A percentile compares a stretch with the other conserved stretches of the same genome.
phyloP scores from a whole-genome alignment of 2,888 invertebrate species.

The Stenchaetothrips biformis region DNA sequence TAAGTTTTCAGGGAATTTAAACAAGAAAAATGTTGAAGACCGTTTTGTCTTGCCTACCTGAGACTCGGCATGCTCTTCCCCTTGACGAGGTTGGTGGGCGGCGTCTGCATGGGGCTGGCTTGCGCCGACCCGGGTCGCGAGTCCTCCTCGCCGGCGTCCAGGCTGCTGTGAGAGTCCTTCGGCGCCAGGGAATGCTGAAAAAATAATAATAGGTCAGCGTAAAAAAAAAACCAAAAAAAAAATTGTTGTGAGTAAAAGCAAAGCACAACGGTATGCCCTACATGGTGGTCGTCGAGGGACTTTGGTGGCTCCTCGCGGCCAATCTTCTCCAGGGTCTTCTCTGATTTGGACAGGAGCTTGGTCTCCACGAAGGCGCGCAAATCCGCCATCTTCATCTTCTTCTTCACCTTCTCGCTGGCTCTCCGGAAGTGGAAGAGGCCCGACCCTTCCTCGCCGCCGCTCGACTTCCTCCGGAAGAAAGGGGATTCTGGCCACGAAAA shows the following conservation, averaged over 20 bases:
- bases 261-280: too few species aligned
- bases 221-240: too few species aligned
- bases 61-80: slow-evolving; percentile 96
- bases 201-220: too few species aligned
- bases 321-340: slow-evolving; percentile 84
- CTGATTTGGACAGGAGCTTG: slow-evolving; percentile 83
- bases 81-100: slow-evolving; percentile 70
- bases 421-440: slow-evolving; percentile 52
- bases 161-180: slow-evolving; percentile 75
- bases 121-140: slow-evolving; percentile 65
- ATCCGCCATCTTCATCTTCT: slow-evolving; percentile 87
- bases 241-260: too few species aligned
- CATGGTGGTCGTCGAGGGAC: slow-evolving; percentile 32
- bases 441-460: slow-evolving; percentile 10
- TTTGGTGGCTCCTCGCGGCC: slow-evolving; percentile 67
- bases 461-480: slow-evolving; percentile 27
- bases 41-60: slow-evolving; percentile 59
- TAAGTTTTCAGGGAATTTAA: too few species aligned
- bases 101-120: slow-evolving; percentile 55
- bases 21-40: not conserved
- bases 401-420: slow-evolving; percentile 77
- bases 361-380: slow-evolving; percentile 88
- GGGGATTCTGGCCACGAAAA: slow-evolving; percentile 25
- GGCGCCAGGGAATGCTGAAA: not conserved
- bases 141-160: slow-evolving; percentile 74